These are phyloP conservation scores for Alligator mississippiensis DNA, from an alignment of 2,113 vertebrate genomes.

Conservation along the genomic window DNA sequence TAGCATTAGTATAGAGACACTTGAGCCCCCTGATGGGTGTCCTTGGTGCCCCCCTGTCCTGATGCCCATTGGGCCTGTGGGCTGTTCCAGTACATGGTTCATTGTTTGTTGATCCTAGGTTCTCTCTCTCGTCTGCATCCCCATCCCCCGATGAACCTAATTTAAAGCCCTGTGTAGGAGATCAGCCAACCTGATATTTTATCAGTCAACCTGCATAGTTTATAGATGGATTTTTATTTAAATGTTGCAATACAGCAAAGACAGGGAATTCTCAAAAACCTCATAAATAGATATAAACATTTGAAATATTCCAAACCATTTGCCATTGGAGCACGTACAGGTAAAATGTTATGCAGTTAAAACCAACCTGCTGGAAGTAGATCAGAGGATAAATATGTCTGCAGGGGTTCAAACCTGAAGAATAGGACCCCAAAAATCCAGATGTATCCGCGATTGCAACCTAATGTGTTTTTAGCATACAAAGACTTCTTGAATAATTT, in stretches of 20 bases:
- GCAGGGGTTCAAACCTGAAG: not conserved
- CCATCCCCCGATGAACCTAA: too few species aligned
- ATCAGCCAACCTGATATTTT: too few species aligned
- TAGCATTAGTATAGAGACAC: too few species aligned
- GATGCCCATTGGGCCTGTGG: too few species aligned
- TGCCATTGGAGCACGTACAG: not conserved
- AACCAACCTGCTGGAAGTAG: slow-evolving; percentile 30
- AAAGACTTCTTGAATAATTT: slow-evolving; percentile 20
- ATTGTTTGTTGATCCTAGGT: too few species aligned
- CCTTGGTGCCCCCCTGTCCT: too few species aligned
- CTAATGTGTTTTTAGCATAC: slow-evolving; percentile 12
- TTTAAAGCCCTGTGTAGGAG: too few species aligned
- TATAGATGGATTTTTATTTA: not conserved
- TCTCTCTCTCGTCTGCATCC: too few species aligned
- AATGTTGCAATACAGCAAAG: slow-evolving; percentile 19
- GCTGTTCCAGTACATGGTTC: too few species aligned
- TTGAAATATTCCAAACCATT: not conserved
- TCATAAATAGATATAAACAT: not conserved
- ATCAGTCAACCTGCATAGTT: too few species aligned
- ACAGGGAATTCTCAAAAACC: slow-evolving; percentile 1
- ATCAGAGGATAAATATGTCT: slow-evolving; percentile 19
- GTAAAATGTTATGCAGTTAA: not conserved
- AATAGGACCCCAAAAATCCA: slow-evolving; percentile 7
- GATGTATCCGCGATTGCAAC: slow-evolving; percentile 15
- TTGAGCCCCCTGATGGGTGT: too few species aligned